Evolutionary conservation across 2,888 invertebrate species (phyloP), one percentile per base, ranked within the genome.

Genomic region (Thyatira batis): DNA sequence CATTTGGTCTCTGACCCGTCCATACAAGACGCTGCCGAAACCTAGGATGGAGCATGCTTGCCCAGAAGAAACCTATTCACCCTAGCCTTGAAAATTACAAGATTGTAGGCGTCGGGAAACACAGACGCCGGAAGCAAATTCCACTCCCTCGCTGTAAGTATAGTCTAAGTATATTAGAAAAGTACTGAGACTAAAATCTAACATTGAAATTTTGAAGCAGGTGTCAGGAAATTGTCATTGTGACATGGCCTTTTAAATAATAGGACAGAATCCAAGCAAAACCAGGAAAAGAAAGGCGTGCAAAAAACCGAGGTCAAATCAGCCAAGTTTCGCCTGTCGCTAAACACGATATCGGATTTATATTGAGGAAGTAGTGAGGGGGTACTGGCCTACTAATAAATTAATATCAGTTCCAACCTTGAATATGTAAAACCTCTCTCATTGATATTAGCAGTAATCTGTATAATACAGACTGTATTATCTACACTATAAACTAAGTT

Each of bases 271-370:
- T 39, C 39, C 13, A 30, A 11, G 30, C 30, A 30, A 17, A 39
- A 17, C 9, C 57, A 61, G 68, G 68, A 67, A 67, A 67, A 65
- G 65, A 60, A 53, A 58, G 65, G 55, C 49, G 20, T 44, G 54
- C 50, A 20, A 62, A 54, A 51, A 45, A 57, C 51, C 68, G 60
- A 70, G 70, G 68, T 51, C 71, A 58, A 45, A 46, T 21, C 13
- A n/a, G n/a, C 20, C 44, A 59, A 56, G 61, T 52, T 59, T 50
- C 53, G 21, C 58, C 51, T 61, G 49, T 61, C 53, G 52, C 51
- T 55, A 51, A 54, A 52, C 33, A 48, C 1, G 25, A 44, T 45
- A 45, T 10, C 13, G 30, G 46, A 30, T 45, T 30, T 39, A 1
- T 25, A 5, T n/a, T 5, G 17, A 48, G 23, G 48, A 25, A 28